A percentile compares a stretch with the other conserved stretches of the same genome.
phyloP scores from a whole-genome alignment of 2,888 invertebrate species.

The Latrodectus hesperus region DNA sequence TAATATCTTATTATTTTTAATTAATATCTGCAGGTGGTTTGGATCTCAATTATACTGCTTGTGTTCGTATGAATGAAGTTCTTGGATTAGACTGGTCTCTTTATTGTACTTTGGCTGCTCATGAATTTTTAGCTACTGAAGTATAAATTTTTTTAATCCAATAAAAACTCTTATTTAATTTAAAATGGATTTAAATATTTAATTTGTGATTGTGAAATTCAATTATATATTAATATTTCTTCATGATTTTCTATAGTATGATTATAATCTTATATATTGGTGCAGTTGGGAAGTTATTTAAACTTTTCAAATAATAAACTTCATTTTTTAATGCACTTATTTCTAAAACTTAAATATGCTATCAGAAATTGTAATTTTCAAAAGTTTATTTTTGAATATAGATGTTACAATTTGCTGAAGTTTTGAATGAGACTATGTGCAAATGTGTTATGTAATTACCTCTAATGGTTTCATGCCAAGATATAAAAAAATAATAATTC shows the following conservation, averaged over 20 bases:
- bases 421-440: no score
- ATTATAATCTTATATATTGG: background rate
- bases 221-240: background rate
- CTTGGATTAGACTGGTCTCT: constrained; percentile 76
- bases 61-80: constrained; percentile 83
- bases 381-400: no score
- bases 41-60: constrained; percentile 83
- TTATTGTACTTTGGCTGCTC: constrained; percentile 77
- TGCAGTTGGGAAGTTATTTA: background rate
- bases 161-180: background rate
- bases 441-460: no score
- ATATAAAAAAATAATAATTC: no score
- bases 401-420: no score
- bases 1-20: background rate
- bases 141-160: constrained; percentile 71
- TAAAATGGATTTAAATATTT: background rate
- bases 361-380: no score
- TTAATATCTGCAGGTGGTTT: constrained; percentile 78
- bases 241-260: background rate
- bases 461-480: no score
- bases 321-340: background rate
- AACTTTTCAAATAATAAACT: background rate
- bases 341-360: no score
- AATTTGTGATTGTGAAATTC: background rate
- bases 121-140: constrained; percentile 77